phyloP scores from a whole-genome alignment of 2,797 vertebrate species.

The Harpagifer antarcticus region DNA sequence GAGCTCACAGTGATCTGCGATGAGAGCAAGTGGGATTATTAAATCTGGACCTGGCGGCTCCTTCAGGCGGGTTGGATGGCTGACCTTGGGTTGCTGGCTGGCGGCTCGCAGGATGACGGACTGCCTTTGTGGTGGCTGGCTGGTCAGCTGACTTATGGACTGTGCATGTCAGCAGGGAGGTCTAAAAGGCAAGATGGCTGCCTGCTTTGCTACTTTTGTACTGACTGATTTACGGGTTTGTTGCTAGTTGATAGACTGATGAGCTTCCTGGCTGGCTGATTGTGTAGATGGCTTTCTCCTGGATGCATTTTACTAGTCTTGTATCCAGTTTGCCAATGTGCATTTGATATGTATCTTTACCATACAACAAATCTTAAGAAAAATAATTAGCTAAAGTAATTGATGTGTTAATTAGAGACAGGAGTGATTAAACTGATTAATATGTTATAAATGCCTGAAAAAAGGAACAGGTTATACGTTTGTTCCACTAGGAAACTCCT shows the following conservation, averaged over 20 bases:
- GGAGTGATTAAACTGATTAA: slow-evolving; percentile 8
- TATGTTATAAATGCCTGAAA: neutral
- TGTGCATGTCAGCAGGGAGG: slow-evolving; percentile 48
- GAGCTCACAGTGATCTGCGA: slow-evolving; percentile 67
- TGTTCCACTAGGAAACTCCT: neutral
- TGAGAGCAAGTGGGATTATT: slow-evolving; percentile 74
- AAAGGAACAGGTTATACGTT: neutral
- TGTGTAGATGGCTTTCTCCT: slow-evolving; percentile 17
- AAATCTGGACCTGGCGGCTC: slow-evolving; percentile 70
- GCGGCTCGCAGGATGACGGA: slow-evolving; percentile 47
- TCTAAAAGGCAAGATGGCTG: slow-evolving; percentile 22
- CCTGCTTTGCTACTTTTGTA: slow-evolving; percentile 38
- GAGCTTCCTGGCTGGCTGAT: neutral
- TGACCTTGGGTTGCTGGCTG: slow-evolving; percentile 75
- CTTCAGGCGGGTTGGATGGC: slow-evolving; percentile 59
- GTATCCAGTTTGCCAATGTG: no score
- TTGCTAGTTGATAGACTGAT: neutral
- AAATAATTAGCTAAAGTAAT: slow-evolving; percentile 5
- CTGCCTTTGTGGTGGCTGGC: slow-evolving; percentile 42
- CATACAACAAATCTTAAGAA: slow-evolving; percentile 3
- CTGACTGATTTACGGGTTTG: slow-evolving; percentile 43
- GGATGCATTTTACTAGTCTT: slow-evolving; percentile 26
- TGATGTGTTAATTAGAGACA: slow-evolving; percentile 15
- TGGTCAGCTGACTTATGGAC: slow-evolving; percentile 63
- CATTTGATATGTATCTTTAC: neutral